phyloP scores from a whole-genome alignment of 2,113 vertebrate species.

The Daubentonia madagascariensis region DNA sequence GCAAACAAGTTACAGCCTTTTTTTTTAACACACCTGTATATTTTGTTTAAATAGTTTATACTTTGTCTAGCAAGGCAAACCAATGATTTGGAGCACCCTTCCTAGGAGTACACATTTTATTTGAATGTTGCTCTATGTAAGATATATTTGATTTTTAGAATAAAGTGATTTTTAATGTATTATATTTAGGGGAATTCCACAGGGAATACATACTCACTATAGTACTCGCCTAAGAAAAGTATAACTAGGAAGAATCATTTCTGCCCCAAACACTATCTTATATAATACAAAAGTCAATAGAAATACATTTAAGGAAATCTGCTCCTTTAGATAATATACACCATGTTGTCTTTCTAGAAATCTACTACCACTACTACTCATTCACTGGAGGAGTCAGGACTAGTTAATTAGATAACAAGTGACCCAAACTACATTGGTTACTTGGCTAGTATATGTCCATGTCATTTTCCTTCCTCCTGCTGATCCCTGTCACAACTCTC shows the following conservation, averaged over 20 bases:
- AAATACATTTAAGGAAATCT: background rate
- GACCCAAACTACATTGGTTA: background rate
- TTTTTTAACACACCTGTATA: background rate
- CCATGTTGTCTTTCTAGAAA: background rate
- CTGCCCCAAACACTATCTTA: background rate
- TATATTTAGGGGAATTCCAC: background rate
- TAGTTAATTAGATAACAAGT: background rate
- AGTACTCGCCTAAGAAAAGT: conserved; percentile 1
- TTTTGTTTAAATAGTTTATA: conserved; percentile 17
- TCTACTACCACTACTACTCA: background rate
- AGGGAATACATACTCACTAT: background rate
- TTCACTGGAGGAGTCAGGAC: background rate
- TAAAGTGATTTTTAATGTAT: background rate
- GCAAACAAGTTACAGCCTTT: background rate
- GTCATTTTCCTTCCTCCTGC: background rate
- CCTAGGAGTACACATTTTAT: background rate
- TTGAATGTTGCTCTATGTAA: background rate
- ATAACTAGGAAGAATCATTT: conserved; percentile 2
- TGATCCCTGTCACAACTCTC: background rate
- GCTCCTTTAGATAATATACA: background rate
- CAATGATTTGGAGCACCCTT: background rate
- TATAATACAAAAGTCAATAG: background rate
- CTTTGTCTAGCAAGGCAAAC: background rate
- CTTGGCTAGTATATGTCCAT: background rate
- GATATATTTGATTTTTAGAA: background rate